A percentile compares a stretch with the other conserved stretches of the same genome.
Evolutionary conservation across 2,888 invertebrate species (phyloP).

Genomic region (Cephonodes hylas): DNA sequence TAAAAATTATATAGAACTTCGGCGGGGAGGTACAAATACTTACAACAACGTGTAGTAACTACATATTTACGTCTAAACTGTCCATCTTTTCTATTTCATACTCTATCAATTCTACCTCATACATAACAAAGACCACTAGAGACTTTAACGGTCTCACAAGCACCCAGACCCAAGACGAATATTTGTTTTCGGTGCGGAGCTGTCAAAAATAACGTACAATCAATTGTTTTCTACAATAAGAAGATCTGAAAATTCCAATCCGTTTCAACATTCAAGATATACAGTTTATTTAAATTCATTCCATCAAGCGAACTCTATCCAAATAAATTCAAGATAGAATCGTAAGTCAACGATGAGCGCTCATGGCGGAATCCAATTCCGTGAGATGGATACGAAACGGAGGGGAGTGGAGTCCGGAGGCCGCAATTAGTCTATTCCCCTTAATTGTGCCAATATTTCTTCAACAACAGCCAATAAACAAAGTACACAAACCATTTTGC

Average conservation of each 20-base stretch:
- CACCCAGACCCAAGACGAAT: too few relatives aligned
- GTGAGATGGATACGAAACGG: conserved; percentile 37
- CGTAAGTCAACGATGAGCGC: conserved; percentile 32
- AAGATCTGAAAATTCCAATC: not conserved
- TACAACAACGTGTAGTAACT: too few relatives aligned
- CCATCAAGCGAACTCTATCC: not conserved
- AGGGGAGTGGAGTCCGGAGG: conserved; percentile 15
- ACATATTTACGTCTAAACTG: too few relatives aligned
- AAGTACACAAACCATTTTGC: conserved; percentile 18
- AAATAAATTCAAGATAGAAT: conserved; percentile 12
- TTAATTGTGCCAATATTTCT: conserved; percentile 39
- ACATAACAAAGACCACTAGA: too few relatives aligned
- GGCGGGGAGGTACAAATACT: too few relatives aligned
- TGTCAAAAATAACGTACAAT: not conserved
- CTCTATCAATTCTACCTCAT: too few relatives aligned
- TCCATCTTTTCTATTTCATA: too few relatives aligned
- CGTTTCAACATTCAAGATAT: not conserved
- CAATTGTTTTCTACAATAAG: not conserved
- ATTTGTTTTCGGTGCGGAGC: too few relatives aligned
- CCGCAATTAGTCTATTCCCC: conserved; percentile 37
- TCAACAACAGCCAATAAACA: conserved; percentile 32
- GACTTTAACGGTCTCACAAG: too few relatives aligned
- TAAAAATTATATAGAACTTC: too few relatives aligned
- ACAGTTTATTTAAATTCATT: conserved; percentile 8
- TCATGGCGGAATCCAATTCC: conserved; percentile 38